Conservation (phyloP, 2,797 vertebrate species). For the Octomys mimax region DNA sequence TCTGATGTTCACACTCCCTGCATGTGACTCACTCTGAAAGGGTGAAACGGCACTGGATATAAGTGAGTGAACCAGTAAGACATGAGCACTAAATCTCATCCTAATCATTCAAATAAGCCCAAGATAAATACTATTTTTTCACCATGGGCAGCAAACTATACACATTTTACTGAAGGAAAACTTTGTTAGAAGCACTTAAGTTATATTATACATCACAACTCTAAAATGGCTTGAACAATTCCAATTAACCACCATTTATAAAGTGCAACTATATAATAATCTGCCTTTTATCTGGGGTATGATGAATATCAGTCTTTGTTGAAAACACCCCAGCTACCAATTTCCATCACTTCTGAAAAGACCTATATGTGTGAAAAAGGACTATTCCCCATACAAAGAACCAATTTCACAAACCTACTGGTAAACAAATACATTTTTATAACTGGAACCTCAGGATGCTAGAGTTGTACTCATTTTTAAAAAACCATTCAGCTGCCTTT, state of each 20-base stretch:
- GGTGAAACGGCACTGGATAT: conserved; percentile 87
- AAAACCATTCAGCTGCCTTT: conserved; percentile 84
- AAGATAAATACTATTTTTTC: conserved; percentile 88
- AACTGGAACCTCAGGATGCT: conserved; percentile 85
- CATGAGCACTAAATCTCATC: conserved; percentile 83
- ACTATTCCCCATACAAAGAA: conserved; percentile 87
- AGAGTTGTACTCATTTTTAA: conserved; percentile 77
- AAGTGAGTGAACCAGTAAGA: conserved; percentile 74
- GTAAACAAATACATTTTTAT: conserved; percentile 88
- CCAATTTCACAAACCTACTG: conserved; percentile 89
- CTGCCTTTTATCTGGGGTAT: conserved; percentile 75
- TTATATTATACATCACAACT: conserved; percentile 88
- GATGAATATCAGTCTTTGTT: conserved; percentile 54
- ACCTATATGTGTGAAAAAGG: conserved; percentile 84
- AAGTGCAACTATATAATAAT: conserved; percentile 90
- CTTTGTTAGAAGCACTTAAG: conserved; percentile 90
- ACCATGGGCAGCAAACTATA: conserved; percentile 81
- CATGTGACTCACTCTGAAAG: conserved; percentile 86
- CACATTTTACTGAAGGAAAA: conserved; percentile 85
- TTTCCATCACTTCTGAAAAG: conserved; percentile 77
- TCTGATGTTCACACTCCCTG: conserved; percentile 86
- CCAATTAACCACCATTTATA: conserved; percentile 89
- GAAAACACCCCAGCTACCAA: conserved; percentile 76
- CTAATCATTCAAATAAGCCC: conserved; percentile 87
- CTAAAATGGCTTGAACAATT: conserved; percentile 91